phyloP scores from a whole-genome alignment of 2,113 vertebrate species.

The Gorsachius goisagi region DNA sequence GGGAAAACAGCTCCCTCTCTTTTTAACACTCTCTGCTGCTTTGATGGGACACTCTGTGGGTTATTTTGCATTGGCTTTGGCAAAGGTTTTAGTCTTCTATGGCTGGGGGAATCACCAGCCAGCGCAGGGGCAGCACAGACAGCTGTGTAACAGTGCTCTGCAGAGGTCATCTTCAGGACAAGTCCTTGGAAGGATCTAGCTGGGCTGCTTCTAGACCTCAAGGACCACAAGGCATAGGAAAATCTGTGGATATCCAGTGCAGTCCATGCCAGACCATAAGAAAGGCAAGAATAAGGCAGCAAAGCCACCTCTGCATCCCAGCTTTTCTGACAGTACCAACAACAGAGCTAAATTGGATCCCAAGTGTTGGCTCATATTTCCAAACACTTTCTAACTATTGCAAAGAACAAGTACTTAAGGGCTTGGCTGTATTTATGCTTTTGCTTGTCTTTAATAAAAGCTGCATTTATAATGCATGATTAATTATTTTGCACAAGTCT shows the following conservation, averaged over 20 bases:
- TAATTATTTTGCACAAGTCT: slow-evolving; percentile 69
- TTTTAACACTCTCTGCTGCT: not conserved
- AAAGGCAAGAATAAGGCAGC: not conserved
- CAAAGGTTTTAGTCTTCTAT: not conserved
- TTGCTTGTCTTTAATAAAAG: slow-evolving; percentile 57
- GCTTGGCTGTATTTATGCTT: slow-evolving; percentile 36
- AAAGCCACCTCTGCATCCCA: not conserved
- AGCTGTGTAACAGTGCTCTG: not conserved
- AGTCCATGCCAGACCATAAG: not conserved
- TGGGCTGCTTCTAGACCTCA: not conserved
- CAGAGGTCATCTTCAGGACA: not conserved
- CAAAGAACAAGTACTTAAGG: slow-evolving; percentile 11
- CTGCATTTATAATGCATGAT: slow-evolving; percentile 57
- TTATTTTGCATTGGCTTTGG: not conserved
- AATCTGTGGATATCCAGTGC: not conserved
- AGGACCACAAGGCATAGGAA: not conserved
- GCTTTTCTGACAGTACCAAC: not conserved
- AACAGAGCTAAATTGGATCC: slow-evolving; percentile 15
- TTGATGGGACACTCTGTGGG: not conserved
- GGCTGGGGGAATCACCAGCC: not conserved
- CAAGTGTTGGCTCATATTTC: slow-evolving; percentile 16
- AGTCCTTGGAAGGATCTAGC: not conserved
- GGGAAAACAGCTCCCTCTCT: not conserved
- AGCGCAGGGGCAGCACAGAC: not conserved
- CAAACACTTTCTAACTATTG: slow-evolving; percentile 50